phyloP scores from a whole-genome alignment of 2,797 vertebrate genomes.

The Sebastes baramenuke region DNA sequence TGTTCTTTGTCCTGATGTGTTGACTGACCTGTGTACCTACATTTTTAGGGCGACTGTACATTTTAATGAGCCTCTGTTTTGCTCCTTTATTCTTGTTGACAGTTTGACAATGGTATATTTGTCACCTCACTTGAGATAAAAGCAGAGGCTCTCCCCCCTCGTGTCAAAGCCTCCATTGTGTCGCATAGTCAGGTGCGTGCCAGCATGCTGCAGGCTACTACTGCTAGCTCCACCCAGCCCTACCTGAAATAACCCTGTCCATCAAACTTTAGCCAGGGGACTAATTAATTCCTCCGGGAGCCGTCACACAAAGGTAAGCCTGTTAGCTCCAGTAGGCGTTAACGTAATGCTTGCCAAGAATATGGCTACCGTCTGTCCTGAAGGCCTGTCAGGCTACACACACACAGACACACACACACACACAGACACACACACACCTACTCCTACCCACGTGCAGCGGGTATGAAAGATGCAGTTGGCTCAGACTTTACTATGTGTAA shows the following conservation, averaged over 20 bases:
- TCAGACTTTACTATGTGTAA: slow-evolving; percentile 32
- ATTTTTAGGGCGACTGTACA: not conserved
- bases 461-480: slow-evolving; percentile 23
- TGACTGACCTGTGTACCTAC: not conserved
- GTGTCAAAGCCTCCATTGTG: slow-evolving; percentile 54
- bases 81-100: not conserved
- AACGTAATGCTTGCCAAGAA: slow-evolving; percentile 59
- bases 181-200: slow-evolving; percentile 43
- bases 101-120: slow-evolving; percentile 5
- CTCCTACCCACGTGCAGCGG: not conserved
- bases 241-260: slow-evolving; percentile 59
- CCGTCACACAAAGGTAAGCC: slow-evolving; percentile 66
- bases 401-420: not conserved
- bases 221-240: slow-evolving; percentile 11
- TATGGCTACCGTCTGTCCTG: slow-evolving; percentile 37
- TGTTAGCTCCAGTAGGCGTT: slow-evolving; percentile 62
- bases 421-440: not conserved
- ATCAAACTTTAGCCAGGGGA: slow-evolving; percentile 42
- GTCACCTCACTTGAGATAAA: slow-evolving; percentile 32
- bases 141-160: not conserved
- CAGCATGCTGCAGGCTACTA: slow-evolving; percentile 19
- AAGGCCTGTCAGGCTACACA: not conserved
- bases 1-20: not conserved
- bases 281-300: slow-evolving; percentile 58
- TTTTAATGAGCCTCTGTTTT: not conserved